Conservation (phyloP, 1,140 invertebrate species). For the Trichonephila clavata region DNA sequence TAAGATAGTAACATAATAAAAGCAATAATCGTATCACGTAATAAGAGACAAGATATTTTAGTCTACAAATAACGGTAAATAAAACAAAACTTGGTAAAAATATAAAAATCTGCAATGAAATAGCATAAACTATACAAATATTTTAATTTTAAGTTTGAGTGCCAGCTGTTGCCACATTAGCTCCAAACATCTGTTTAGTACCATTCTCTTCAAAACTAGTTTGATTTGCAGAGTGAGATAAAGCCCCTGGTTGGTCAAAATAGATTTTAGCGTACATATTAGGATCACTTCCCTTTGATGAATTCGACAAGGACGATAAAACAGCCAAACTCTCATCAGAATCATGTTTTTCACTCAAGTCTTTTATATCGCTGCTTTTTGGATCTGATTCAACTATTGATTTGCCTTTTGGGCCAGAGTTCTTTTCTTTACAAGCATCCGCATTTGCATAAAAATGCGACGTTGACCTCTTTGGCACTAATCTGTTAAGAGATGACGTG, state of each 20-base stretch:
- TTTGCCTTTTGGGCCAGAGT: neutral
- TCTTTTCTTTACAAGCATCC: constrained; percentile 46
- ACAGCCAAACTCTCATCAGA: constrained; percentile 61
- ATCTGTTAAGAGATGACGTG: constrained; percentile 40
- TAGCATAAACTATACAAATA: neutral
- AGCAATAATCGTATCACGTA: too few relatives aligned
- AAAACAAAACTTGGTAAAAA: neutral
- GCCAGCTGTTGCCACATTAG: constrained; percentile 14
- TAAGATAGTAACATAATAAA: too few relatives aligned
- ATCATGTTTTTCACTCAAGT: constrained; percentile 33
- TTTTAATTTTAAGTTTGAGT: constrained; percentile 55
- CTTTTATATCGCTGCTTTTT: constrained; percentile 30
- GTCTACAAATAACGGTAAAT: neutral
- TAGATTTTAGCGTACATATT: constrained; percentile 92
- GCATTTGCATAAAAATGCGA: constrained; percentile 69
- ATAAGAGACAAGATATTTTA: too few relatives aligned
- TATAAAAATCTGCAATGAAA: neutral
- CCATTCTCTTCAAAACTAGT: constrained; percentile 7
- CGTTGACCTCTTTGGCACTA: constrained; percentile 49
- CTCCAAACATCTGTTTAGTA: neutral
- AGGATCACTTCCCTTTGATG: constrained; percentile 52
- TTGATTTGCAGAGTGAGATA: constrained; percentile 81
- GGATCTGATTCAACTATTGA: constrained; percentile 24
- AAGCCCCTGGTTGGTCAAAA: constrained; percentile 94
- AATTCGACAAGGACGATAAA: constrained; percentile 43